A percentile compares a stretch with the other conserved stretches of the same genome.
phyloP scores from a whole-genome alignment of 2,888 invertebrate genomes.

The Nesidiocoris tenuis region DNA sequence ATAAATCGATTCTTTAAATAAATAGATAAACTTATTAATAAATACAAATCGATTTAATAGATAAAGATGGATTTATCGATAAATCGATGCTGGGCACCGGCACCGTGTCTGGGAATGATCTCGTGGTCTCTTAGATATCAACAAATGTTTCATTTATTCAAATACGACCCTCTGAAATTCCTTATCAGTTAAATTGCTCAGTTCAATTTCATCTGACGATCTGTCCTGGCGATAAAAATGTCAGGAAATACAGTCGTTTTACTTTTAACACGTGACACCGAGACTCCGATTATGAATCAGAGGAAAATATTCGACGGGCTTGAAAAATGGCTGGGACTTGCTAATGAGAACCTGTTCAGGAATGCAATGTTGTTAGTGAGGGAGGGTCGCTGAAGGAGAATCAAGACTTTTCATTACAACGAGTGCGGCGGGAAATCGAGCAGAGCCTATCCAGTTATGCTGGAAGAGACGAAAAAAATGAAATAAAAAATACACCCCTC shows the following conservation, averaged over 20 bases:
- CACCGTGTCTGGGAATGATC: too few species aligned
- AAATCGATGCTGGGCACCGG: too few species aligned
- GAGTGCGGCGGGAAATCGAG: constrained; percentile 36
- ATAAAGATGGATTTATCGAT: too few species aligned
- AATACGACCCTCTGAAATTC: too few species aligned
- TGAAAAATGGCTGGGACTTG: constrained; percentile 36
- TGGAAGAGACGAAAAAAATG: neutral
- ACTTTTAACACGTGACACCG: constrained; percentile 24
- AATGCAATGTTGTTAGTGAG: constrained; percentile 42
- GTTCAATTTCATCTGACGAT: too few species aligned
- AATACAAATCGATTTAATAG: too few species aligned
- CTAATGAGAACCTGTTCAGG: constrained; percentile 39
- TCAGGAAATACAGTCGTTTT: neutral
- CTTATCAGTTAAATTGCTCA: too few species aligned
- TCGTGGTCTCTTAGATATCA: too few species aligned
- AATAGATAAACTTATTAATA: too few species aligned
- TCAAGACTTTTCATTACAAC: constrained; percentile 35
- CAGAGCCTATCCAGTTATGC: constrained; percentile 12
- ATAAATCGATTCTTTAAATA: too few species aligned
- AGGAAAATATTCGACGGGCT: constrained; percentile 25
- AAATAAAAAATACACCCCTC: neutral
- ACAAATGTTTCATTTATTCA: too few species aligned
- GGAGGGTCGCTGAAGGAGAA: constrained; percentile 19
- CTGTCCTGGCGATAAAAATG: too few species aligned
- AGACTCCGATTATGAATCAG: constrained; percentile 22